A percentile compares a stretch with the other conserved stretches of the same genome.
phyloP scores from a whole-genome alignment of 2,113 vertebrate genomes.

The Eurystomus gularis region DNA sequence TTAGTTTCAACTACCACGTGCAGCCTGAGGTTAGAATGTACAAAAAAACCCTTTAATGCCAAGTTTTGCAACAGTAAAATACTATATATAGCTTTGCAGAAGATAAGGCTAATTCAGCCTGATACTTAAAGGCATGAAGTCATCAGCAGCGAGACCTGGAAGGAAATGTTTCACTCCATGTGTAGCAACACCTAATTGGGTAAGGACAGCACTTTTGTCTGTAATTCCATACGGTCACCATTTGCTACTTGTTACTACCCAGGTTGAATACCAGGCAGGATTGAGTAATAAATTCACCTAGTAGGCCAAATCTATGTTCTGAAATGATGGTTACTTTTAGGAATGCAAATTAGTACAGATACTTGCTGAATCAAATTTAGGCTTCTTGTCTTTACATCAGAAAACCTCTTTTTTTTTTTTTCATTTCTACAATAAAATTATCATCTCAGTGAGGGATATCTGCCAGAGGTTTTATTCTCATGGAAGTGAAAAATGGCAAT shows the following conservation, averaged over 20 bases:
- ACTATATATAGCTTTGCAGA: not conserved
- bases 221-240: not conserved
- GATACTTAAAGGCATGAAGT: not conserved
- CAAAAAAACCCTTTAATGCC: not conserved
- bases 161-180: not conserved
- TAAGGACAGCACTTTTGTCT: not conserved
- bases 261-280: not conserved
- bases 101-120: constrained; percentile 18
- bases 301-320: not conserved
- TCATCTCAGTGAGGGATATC: not conserved
- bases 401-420: not conserved
- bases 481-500: not conserved
- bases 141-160: not conserved
- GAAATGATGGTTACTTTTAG: constrained; percentile 16
- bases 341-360: not conserved
- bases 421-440: not conserved
- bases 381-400: not conserved
- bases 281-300: constrained; percentile 6
- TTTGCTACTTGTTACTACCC: not conserved
- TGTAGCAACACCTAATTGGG: not conserved
- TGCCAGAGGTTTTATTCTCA: not conserved
- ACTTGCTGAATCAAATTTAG: not conserved
- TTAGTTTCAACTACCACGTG: not conserved
- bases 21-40: not conserved
- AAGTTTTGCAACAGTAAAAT: constrained; percentile 1